These are phyloP conservation scores for Paguma larvata DNA, from an alignment of 2,797 vertebrate species.

Conservation along the genomic window DNA sequence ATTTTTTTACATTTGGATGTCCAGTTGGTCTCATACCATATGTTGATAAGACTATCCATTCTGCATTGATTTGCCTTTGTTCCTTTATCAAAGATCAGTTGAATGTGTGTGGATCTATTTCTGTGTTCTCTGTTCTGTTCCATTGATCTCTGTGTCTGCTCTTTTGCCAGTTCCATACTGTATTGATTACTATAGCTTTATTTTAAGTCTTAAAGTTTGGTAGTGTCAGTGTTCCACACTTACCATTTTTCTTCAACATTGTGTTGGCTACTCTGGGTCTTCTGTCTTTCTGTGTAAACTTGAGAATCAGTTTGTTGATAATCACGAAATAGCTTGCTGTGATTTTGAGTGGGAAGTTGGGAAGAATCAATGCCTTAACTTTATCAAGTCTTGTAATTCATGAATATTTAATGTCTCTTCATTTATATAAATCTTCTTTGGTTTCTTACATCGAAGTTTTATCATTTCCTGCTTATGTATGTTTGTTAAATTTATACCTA, in stretches of 20 bases:
- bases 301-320: conserved; percentile 19
- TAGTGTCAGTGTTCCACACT: neutral
- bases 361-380: neutral
- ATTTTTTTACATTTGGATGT: neutral
- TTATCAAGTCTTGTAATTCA: neutral
- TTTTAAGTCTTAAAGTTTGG: neutral
- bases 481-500: conserved; percentile 17
- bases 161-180: neutral
- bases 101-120: neutral
- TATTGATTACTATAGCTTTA: neutral
- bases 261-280: neutral
- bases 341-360: conserved; percentile 36
- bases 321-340: neutral
- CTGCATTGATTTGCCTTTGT: neutral
- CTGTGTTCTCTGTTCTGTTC: neutral
- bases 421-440: conserved; percentile 17
- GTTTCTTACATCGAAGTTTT: conserved; percentile 38
- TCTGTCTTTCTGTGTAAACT: neutral
- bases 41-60: neutral
- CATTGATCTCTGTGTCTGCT: neutral
- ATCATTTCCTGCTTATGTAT: neutral
- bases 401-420: neutral
- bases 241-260: neutral
- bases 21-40: neutral
- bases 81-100: neutral